Conservation (phyloP, 2,113 vertebrate species). For the Daboia siamensis region DNA sequence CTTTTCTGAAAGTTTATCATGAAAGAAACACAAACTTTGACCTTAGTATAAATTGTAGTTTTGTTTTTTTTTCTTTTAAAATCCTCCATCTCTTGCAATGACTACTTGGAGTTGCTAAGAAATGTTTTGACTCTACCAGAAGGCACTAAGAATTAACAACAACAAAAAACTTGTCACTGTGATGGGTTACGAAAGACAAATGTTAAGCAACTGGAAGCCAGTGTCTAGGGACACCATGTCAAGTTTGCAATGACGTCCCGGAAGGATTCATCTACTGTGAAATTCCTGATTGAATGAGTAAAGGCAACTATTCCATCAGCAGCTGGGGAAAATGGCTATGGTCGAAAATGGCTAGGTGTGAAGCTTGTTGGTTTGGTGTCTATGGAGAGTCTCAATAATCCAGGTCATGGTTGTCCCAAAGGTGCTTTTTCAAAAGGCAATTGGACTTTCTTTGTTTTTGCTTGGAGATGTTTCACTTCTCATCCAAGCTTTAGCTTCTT, state of each 20-base stretch:
- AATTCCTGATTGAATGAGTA: neutral
- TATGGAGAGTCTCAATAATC: neutral
- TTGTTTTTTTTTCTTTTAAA: neutral
- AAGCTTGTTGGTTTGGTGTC: neutral
- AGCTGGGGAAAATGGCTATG: neutral
- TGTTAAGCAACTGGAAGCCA: neutral
- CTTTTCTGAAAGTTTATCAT: neutral
- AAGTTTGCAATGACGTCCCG: neutral
- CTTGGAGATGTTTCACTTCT: neutral
- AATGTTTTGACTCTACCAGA: neutral
- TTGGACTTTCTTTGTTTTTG: neutral
- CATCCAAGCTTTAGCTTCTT: too few species aligned
- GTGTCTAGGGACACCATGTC: neutral
- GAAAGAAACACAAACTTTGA: neutral
- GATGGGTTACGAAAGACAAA: neutral
- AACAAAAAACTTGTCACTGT: neutral
- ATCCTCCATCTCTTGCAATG: neutral
- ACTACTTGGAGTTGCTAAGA: neutral
- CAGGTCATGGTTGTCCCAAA: neutral
- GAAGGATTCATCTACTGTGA: neutral
- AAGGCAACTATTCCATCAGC: neutral
- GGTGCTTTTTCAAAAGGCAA: neutral
- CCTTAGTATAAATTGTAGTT: neutral
- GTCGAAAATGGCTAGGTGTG: neutral
- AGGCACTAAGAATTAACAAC: neutral